Evolutionary conservation across 2,797 vertebrate genomes (phyloP), one percentile per base, ranked within the genome.

Genomic region (Betta splendens): DNA sequence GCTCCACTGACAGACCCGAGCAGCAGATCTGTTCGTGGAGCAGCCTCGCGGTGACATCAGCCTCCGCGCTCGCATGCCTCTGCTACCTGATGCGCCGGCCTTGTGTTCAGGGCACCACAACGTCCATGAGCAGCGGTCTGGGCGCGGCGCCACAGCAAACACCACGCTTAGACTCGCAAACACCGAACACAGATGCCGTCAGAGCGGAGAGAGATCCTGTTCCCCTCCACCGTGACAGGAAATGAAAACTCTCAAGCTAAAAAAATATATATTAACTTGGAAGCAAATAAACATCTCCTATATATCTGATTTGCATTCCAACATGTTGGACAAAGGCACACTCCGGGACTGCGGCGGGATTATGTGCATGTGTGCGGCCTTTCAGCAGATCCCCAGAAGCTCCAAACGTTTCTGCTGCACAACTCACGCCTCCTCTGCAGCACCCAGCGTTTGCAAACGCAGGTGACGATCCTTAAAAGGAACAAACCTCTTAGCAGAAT

Each of bases 61-160:
- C 38, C 21, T 56, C 33, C 50, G 28, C 37, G 49, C 43, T 69
- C 45, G 47, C 63, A 35, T n/a, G 44, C 17, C 54, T 53, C 64
- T 33, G 48, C 36, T 73, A 69, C 65, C 58, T 76, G 56, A 74
- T 54, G 53, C 59, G 60, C 75, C 46, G 39, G 42, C 69, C 58
- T 52, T 68, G 60, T 39, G 26, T 44, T 64, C 58, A 58, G 33
- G 33, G 15, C 54, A 22, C 45, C 1, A 3, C 35, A 44, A 64
- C 81, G 69, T 78, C 57, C 56, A 57, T 69, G 72, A 76, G 33
- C 43, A 47, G 55, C 50, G 10, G 40, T 75, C 78, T 72, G 79
- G 87, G 90, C 87, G 60, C 44, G 3, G 49, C 64, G 86, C 87
- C 89, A 92, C 33, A 56, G 74, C 69, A 92, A 92, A 90, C 83